Conservation (phyloP, 2,888 invertebrate genomes). For the Panorpa germanica region DNA sequence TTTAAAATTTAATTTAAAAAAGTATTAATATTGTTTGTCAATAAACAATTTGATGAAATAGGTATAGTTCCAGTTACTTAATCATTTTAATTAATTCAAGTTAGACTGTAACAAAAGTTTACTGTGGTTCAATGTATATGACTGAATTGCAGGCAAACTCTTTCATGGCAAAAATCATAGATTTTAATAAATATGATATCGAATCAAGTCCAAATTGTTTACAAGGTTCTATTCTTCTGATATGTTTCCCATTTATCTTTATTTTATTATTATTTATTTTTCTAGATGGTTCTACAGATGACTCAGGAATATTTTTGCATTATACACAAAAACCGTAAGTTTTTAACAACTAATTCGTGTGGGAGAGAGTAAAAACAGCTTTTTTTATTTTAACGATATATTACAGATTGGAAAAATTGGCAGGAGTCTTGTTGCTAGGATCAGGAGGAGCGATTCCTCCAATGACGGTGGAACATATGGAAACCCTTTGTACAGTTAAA, state of each 20-base stretch:
- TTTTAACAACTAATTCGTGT: no score
- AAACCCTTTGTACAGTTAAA: slow-evolving; percentile 65
- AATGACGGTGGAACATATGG: slow-evolving; percentile 61
- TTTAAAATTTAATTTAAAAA: not conserved
- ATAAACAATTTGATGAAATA: no score
- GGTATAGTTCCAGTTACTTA: no score
- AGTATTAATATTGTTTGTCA: not conserved
- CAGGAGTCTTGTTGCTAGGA: slow-evolving; percentile 80
- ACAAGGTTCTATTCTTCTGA: not conserved
- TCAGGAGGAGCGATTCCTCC: slow-evolving; percentile 68
- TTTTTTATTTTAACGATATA: slow-evolving; percentile 8
- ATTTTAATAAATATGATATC: no score
- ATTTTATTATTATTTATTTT: slow-evolving; percentile 16
- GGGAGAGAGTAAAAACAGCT: not conserved
- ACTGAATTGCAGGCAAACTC: no score
- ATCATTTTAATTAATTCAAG: no score
- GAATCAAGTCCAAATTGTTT: no score
- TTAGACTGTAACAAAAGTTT: no score
- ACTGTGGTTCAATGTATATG: no score
- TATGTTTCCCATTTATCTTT: not conserved
- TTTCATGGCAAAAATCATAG: no score
- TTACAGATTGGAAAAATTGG: slow-evolving; percentile 62
- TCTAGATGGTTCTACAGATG: slow-evolving; percentile 58
- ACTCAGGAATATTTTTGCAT: slow-evolving; percentile 65
- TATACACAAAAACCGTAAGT: slow-evolving; percentile 57